These are phyloP conservation scores for Linhomoeus sp. DNA, from an alignment of 2,888 invertebrate species.

Conservation along the genomic window DNA sequence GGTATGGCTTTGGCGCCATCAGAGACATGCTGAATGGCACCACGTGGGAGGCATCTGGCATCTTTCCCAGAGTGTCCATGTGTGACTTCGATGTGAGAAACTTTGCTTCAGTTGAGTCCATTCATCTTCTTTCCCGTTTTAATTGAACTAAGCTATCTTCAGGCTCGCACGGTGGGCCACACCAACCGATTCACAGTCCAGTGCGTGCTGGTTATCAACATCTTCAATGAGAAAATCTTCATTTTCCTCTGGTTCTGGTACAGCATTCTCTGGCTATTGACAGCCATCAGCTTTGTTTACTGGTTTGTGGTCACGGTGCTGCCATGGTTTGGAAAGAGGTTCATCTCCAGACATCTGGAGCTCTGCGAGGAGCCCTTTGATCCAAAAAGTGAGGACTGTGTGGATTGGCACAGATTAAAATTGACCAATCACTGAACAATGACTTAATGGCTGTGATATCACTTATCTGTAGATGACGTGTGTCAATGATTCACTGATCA, in stretches of 20 bases:
- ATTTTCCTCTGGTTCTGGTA: slow-evolving; percentile 25
- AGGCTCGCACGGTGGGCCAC: slow-evolving; percentile 25
- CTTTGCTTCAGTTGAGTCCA: too few species aligned
- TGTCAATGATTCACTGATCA: too few species aligned
- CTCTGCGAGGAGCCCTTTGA: slow-evolving; percentile 25
- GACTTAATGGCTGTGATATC: too few species aligned
- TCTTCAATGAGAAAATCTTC: slow-evolving; percentile 19
- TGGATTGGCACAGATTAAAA: too few species aligned
- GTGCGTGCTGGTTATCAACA: slow-evolving; percentile 21
- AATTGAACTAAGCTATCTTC: too few species aligned
- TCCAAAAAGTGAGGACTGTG: slow-evolving; percentile 7
- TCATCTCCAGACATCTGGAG: slow-evolving; percentile 23
- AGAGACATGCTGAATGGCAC: slow-evolving; percentile 18
- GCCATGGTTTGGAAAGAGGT: slow-evolving; percentile 14
- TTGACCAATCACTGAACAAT: too few species aligned
- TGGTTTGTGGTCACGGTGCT: slow-evolving; percentile 18
- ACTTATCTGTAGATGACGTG: too few species aligned
- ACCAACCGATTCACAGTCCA: slow-evolving; percentile 23
- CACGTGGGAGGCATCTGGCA: slow-evolving; percentile 21
- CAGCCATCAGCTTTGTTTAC: slow-evolving; percentile 16
- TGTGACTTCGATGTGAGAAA: slow-evolving; percentile 22
- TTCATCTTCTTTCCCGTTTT: too few species aligned
- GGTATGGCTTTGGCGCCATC: slow-evolving; percentile 23
- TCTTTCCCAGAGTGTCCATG: slow-evolving; percentile 20
- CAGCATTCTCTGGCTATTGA: slow-evolving; percentile 15